Conservation (phyloP, 2,797 vertebrate genomes). For the Microchirus variegatus region DNA sequence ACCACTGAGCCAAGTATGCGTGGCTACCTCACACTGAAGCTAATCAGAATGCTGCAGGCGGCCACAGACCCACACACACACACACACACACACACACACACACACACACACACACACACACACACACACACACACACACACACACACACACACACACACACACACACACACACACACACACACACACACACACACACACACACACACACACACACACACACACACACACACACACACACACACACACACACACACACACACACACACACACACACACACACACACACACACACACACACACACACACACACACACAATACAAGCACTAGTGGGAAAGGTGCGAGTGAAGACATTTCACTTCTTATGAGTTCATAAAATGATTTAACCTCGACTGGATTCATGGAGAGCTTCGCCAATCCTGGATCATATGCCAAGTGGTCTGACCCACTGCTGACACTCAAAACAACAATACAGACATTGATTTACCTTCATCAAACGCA, state of each 20-base stretch:
- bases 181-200: background rate
- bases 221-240: constrained; percentile 12
- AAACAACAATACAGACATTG: no score
- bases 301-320: constrained; percentile 20
- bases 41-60: constrained; percentile 47
- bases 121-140: constrained; percentile 12
- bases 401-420: no score
- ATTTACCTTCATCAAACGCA: no score
- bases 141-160: constrained; percentile 13
- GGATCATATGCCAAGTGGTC: no score
- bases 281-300: constrained; percentile 12
- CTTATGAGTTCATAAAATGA: constrained; percentile 51
- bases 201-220: constrained; percentile 13
- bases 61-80: constrained; percentile 24
- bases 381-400: constrained; percentile 33
- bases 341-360: constrained; percentile 49
- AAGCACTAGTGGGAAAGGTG: constrained; percentile 51
- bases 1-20: constrained; percentile 37
- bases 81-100: constrained; percentile 14
- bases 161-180: constrained; percentile 19
- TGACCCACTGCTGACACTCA: no score
- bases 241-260: constrained; percentile 17
- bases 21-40: constrained; percentile 23
- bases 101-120: constrained; percentile 7
- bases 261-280: constrained; percentile 1